Evolutionary conservation across 37 sponge, comb jelly and placozoan species (phyloP).

Genomic region (Spongilla lacustris): DNA sequence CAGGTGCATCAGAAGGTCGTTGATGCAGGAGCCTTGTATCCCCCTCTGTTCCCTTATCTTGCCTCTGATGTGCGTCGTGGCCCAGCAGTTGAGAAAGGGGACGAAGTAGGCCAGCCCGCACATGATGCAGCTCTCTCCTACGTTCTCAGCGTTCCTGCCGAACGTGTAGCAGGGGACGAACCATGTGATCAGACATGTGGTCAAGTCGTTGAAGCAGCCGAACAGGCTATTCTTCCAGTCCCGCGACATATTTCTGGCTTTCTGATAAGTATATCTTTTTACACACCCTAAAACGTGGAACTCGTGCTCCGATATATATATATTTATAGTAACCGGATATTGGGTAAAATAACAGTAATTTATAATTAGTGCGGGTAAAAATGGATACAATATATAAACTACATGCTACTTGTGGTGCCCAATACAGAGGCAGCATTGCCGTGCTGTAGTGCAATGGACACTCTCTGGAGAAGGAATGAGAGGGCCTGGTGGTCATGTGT

Average conservation of each 20-base stretch:
- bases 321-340: no score
- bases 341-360: no score
- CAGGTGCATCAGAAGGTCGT: constrained; percentile 42
- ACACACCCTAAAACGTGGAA: not conserved
- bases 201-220: constrained; percentile 72
- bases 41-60: constrained; percentile 82
- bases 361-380: no score
- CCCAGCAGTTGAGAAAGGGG: constrained; percentile 60
- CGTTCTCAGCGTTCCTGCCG: constrained; percentile 70
- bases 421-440: no score
- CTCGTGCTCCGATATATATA: no score
- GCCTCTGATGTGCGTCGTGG: constrained; percentile 38
- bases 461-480: no score
- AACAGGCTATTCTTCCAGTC: constrained; percentile 65
- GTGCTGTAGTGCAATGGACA: no score
- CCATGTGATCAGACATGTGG: constrained; percentile 68
- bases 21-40: constrained; percentile 68
- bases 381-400: no score
- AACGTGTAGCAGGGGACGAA: constrained; percentile 72
- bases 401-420: no score
- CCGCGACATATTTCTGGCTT: constrained; percentile 16
- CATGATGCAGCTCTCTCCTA: constrained; percentile 71
- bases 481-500: no score
- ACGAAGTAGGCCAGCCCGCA: constrained; percentile 64
- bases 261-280: not conserved